phyloP scores from a whole-genome alignment of 1,140 invertebrate species.

The Drosophila mayri region DNA sequence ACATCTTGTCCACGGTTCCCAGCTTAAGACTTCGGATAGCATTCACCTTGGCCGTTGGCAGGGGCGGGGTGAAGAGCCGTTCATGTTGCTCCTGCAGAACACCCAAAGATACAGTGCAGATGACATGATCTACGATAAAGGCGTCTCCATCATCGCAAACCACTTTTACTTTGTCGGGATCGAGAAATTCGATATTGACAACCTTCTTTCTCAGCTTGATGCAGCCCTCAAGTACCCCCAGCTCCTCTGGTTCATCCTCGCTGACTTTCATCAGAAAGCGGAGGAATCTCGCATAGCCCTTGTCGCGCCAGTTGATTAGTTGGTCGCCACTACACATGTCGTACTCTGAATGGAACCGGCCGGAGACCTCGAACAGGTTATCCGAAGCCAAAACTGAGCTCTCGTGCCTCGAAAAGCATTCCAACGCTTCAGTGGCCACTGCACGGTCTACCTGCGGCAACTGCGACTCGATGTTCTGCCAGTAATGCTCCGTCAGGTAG shows the following conservation, averaged over 20 bases:
- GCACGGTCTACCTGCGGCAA: slow-evolving; percentile 23
- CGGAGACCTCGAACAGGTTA: slow-evolving; percentile 84
- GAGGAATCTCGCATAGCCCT: slow-evolving; percentile 85
- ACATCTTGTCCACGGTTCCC: slow-evolving; percentile 91
- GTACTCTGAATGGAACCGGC: slow-evolving; percentile 81
- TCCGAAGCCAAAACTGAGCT: slow-evolving; percentile 86
- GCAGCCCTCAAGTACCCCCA: slow-evolving; percentile 38
- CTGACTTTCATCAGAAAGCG: slow-evolving; percentile 86
- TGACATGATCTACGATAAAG: slow-evolving; percentile 88
- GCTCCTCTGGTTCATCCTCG: slow-evolving; percentile 80
- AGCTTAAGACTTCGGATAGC: slow-evolving; percentile 88
- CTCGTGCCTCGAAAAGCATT: slow-evolving; percentile 86
- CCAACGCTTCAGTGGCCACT: slow-evolving; percentile 83
- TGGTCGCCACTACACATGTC: slow-evolving; percentile 86
- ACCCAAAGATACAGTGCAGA: slow-evolving; percentile 89
- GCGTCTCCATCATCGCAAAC: slow-evolving; percentile 86
- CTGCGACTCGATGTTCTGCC: background rate
- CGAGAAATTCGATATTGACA: slow-evolving; percentile 82
- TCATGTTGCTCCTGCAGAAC: slow-evolving; percentile 88
- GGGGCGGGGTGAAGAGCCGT: slow-evolving; percentile 86
- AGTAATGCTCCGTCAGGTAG: slow-evolving; percentile 63
- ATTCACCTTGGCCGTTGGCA: slow-evolving; percentile 87
- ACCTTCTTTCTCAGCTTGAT: slow-evolving; percentile 85
- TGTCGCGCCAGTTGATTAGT: slow-evolving; percentile 87
- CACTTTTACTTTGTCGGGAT: slow-evolving; percentile 65